phyloP scores from a whole-genome alignment of 2,113 vertebrate genomes.

The Myotis davidii region DNA sequence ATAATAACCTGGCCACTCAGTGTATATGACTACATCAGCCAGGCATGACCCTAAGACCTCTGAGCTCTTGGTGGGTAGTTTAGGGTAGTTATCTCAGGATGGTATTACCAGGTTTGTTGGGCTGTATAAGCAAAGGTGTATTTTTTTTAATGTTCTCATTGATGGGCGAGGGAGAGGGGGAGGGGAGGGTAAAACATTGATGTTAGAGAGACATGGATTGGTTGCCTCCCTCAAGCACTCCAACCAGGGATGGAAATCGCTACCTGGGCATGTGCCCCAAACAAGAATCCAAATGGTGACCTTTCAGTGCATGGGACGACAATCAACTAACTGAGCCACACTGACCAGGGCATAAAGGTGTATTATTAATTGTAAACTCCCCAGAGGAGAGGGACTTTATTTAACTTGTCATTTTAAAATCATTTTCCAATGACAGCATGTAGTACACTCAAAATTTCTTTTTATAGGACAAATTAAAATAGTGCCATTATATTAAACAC shows the following conservation, averaged over 20 bases:
- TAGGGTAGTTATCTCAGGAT: background rate
- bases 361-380: background rate
- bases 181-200: too few relatives aligned
- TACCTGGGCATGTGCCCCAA: too few relatives aligned
- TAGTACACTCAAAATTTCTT: background rate
- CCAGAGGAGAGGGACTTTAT: background rate
- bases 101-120: background rate
- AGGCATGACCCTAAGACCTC: background rate
- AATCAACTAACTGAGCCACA: too few relatives aligned
- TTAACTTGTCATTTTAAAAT: slow-evolving; percentile 19
- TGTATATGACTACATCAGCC: background rate
- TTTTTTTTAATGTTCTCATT: background rate
- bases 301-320: too few relatives aligned
- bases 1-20: too few relatives aligned
- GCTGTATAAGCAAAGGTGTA: background rate
- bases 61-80: background rate
- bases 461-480: slow-evolving; percentile 1
- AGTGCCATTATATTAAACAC: slow-evolving; percentile 4
- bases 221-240: too few relatives aligned
- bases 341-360: too few relatives aligned
- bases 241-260: too few relatives aligned
- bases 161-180: too few relatives aligned
- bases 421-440: background rate
- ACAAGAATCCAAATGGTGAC: too few relatives aligned
- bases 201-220: too few relatives aligned